phyloP scores from a whole-genome alignment of 2,113 vertebrate species.

The Podarcis cretensis region DNA sequence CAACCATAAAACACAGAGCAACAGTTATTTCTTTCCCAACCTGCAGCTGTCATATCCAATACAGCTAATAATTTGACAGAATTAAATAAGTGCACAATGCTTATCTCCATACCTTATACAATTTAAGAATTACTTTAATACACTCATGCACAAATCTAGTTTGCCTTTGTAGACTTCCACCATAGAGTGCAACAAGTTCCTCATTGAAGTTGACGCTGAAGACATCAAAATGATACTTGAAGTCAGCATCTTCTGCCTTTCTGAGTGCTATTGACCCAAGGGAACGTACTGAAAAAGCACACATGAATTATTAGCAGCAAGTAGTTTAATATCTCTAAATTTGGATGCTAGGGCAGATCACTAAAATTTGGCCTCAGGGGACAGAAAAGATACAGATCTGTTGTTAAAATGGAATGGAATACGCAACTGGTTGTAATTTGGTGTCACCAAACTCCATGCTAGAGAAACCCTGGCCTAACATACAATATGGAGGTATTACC shows the following conservation, averaged over 20 bases:
- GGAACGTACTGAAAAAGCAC: conserved; percentile 85
- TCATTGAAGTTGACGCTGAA: conserved; percentile 98
- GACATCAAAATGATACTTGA: conserved; percentile 91
- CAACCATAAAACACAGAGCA: neutral
- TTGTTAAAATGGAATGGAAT: neutral
- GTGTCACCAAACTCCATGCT: neutral
- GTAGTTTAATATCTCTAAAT: neutral
- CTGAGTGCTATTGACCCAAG: conserved; percentile 93
- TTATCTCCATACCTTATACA: conserved; percentile 88
- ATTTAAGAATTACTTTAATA: conserved; percentile 92
- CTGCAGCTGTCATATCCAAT: neutral
- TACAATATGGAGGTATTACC: neutral
- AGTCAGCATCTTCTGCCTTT: conserved; percentile 91
- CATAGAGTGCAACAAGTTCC: conserved; percentile 95
- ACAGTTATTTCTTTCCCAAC: neutral
- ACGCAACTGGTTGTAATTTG: neutral
- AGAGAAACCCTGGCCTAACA: no score
- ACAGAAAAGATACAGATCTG: neutral
- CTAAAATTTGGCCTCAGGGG: neutral
- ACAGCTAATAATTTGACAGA: neutral
- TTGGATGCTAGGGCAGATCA: neutral
- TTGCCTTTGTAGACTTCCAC: conserved; percentile 90
- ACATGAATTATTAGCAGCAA: conserved; percentile 1
- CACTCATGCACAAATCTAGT: conserved; percentile 94
- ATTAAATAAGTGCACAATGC: neutral